Conservation (phyloP, 2,113 vertebrate genomes). For the Mohoua ochrocephala region DNA sequence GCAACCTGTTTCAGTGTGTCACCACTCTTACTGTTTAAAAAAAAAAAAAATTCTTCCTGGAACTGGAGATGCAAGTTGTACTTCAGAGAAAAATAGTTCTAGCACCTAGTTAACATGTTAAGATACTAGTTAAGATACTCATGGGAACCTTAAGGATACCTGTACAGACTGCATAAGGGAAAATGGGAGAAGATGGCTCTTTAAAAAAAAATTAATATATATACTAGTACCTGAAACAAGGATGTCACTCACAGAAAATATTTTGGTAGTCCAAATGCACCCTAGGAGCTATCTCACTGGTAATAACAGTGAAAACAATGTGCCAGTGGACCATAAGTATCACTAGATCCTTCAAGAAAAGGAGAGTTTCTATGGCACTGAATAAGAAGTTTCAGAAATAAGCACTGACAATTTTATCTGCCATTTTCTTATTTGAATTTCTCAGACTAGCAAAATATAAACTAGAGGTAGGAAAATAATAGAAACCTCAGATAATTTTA, state of each 20-base stretch:
- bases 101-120: neutral
- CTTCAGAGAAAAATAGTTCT: neutral
- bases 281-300: neutral
- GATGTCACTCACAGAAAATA: neutral
- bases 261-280: neutral
- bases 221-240: neutral
- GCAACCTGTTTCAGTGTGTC: neutral
- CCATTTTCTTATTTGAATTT: neutral
- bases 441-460: neutral
- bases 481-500: neutral
- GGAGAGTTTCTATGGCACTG: neutral
- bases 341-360: neutral
- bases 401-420: neutral
- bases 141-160: neutral
- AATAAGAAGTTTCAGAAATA: neutral
- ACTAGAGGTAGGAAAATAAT: neutral
- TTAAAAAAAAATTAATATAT: neutral
- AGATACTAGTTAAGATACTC: neutral
- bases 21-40: rapidly evolving
- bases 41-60: neutral
- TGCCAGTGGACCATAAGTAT: neutral
- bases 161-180: neutral
- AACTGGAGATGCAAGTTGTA: neutral
- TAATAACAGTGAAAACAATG: neutral
- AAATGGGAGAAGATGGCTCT: neutral